Evolutionary conservation across 1,140 invertebrate genomes (phyloP).

Genomic region (Drosophila kepulauana): DNA sequence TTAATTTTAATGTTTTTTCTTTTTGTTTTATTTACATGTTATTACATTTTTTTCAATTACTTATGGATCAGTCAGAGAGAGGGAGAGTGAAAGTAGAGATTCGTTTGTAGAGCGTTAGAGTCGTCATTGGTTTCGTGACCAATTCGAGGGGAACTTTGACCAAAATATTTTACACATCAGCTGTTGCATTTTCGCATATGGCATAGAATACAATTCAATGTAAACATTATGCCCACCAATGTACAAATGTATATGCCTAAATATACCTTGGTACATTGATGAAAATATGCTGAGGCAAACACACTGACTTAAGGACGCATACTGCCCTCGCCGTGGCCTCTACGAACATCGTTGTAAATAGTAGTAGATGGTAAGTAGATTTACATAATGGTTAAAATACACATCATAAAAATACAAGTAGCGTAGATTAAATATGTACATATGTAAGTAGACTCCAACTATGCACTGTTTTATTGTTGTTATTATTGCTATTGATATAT

Average conservation of each 20-base stretch:
- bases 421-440: slow-evolving; percentile 34
- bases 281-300: slow-evolving; percentile 37
- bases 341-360: slow-evolving; percentile 18
- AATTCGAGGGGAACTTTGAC: slow-evolving; percentile 61
- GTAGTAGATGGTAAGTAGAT: background rate
- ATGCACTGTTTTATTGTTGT: slow-evolving; percentile 5
- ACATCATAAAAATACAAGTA: slow-evolving; percentile 31
- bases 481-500: too few species aligned
- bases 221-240: slow-evolving; percentile 9
- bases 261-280: background rate
- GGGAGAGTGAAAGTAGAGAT: background rate
- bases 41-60: background rate
- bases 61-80: background rate
- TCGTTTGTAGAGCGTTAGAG: background rate
- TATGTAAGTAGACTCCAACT: slow-evolving; percentile 38
- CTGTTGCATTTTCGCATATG: slow-evolving; percentile 37
- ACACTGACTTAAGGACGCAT: slow-evolving; percentile 70
- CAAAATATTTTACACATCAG: slow-evolving; percentile 84
- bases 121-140: slow-evolving; percentile 26
- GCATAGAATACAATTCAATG: slow-evolving; percentile 17
- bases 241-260: slow-evolving; percentile 4
- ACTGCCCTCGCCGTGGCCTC: slow-evolving; percentile 82
- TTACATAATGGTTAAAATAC: slow-evolving; percentile 14
- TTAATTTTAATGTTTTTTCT: too few species aligned
- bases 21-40: background rate